Evolutionary conservation across 2,113 vertebrate genomes (phyloP).

Genomic region (Scartelaos histophorus): DNA sequence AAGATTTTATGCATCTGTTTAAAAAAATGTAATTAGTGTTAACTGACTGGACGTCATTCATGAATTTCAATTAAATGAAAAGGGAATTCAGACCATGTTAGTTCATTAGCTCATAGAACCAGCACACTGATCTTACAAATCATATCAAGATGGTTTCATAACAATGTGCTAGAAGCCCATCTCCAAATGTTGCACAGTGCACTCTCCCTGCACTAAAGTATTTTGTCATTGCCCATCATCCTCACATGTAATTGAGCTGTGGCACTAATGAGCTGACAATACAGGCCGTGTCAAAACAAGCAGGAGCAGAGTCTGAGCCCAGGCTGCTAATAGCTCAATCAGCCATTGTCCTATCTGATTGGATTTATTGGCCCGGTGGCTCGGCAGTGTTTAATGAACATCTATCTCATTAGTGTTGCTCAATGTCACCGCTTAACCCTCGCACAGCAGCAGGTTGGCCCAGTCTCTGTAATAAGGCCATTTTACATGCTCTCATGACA

Average conservation of each 20-base stretch:
- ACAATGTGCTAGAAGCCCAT: not conserved
- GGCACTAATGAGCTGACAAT: constrained; percentile 61
- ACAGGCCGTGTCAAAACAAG: constrained; percentile 57
- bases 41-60: not conserved
- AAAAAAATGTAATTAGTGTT: not conserved
- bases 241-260: constrained; percentile 49
- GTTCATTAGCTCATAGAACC: not conserved
- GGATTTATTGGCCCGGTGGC: constrained; percentile 71
- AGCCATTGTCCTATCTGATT: constrained; percentile 66
- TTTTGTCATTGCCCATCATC: constrained; percentile 56
- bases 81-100: not conserved
- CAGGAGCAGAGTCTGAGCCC: constrained; percentile 42
- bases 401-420: constrained; percentile 72
- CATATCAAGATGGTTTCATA: not conserved
- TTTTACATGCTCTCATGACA: constrained; percentile 60
- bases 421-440: constrained; percentile 50
- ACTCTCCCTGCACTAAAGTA: constrained; percentile 24
- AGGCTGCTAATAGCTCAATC: constrained; percentile 69
- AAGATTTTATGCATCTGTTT: not conserved
- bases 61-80: not conserved
- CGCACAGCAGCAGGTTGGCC: constrained; percentile 34
- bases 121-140: not conserved
- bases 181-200: not conserved
- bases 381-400: constrained; percentile 71
- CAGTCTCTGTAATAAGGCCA: constrained; percentile 59